Percentiles rank a stretch among this genome's conserved stretches.
phyloP scores from a whole-genome alignment of 1,140 invertebrate genomes.

The Eumeta japonica region DNA sequence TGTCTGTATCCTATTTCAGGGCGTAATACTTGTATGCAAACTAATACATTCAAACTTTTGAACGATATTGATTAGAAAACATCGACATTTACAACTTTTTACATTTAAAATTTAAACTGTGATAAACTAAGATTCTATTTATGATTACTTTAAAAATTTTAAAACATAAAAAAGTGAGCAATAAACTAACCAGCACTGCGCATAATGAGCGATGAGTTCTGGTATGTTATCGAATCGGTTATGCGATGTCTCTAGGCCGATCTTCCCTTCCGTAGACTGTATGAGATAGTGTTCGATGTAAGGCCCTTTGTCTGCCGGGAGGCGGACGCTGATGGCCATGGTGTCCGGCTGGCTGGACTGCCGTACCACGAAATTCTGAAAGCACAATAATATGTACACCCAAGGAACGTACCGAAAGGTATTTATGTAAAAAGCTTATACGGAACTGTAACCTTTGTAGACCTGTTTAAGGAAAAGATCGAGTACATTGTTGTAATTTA shows the following conservation, averaged over 20 bases:
- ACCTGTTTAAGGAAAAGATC: no score
- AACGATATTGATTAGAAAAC: no score
- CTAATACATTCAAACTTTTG: no score
- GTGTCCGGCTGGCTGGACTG: slow-evolving; percentile 90
- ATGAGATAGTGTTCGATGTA: slow-evolving; percentile 96
- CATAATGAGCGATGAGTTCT: slow-evolving; percentile 88
- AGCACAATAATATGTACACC: slow-evolving; percentile 14
- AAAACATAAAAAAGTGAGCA: slow-evolving; percentile 1
- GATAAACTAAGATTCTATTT: no score
- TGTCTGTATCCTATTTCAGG: no score
- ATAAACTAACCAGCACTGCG: slow-evolving; percentile 77
- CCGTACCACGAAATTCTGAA: slow-evolving; percentile 89
- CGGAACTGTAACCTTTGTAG: no score
- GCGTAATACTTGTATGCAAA: no score
- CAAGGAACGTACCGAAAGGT: no score
- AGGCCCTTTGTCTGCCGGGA: slow-evolving; percentile 81
- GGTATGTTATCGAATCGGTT: slow-evolving; percentile 91
- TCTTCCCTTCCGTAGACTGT: slow-evolving; percentile 74
- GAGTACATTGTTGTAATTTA: no score
- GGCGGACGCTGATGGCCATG: slow-evolving; percentile 89
- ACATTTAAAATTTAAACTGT: no score
- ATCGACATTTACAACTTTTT: slow-evolving; percentile 6
- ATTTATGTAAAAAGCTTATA: no score
- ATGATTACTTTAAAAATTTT: slow-evolving; percentile 2
- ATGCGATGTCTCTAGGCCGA: slow-evolving; percentile 89